These are phyloP conservation scores for Morone chrysops DNA, from an alignment of 2,113 vertebrate genomes.

Conservation along the genomic window DNA sequence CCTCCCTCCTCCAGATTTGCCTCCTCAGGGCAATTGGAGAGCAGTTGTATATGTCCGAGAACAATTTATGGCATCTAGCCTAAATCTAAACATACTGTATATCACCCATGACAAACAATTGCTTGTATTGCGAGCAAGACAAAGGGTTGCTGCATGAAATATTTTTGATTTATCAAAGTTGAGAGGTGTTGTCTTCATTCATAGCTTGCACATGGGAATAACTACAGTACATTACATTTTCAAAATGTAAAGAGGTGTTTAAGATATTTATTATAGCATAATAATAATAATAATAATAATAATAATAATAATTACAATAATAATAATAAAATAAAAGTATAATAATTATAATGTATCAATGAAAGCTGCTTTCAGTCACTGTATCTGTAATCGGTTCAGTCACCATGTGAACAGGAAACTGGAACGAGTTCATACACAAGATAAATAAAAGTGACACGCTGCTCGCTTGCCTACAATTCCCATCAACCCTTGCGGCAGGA, in stretches of 20 bases:
- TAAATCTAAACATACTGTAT: neutral
- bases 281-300: too few relatives aligned
- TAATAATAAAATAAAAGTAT: too few relatives aligned
- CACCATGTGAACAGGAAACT: neutral
- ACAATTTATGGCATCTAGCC: neutral
- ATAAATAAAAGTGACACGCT: neutral
- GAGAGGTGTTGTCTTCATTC: too few relatives aligned
- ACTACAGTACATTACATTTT: too few relatives aligned
- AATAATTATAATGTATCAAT: neutral
- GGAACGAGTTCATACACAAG: neutral
- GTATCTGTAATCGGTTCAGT: neutral
- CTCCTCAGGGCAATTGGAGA: neutral
- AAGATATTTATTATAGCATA: too few relatives aligned
- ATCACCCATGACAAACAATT: neutral
- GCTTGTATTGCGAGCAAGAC: neutral
- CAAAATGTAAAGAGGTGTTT: too few relatives aligned
- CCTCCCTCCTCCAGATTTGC: neutral
- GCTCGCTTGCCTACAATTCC: conserved; percentile 69
- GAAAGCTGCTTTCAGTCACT: neutral
- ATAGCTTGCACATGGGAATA: too few relatives aligned
- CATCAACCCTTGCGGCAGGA: conserved; percentile 42
- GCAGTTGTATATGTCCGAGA: neutral
- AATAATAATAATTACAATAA: too few relatives aligned
- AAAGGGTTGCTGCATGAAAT: neutral
- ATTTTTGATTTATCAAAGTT: neutral